A percentile compares a stretch with the other conserved stretches of the same genome.
Evolutionary conservation across 2,797 vertebrate species (phyloP).

Genomic region (Avahi laniger): DNA sequence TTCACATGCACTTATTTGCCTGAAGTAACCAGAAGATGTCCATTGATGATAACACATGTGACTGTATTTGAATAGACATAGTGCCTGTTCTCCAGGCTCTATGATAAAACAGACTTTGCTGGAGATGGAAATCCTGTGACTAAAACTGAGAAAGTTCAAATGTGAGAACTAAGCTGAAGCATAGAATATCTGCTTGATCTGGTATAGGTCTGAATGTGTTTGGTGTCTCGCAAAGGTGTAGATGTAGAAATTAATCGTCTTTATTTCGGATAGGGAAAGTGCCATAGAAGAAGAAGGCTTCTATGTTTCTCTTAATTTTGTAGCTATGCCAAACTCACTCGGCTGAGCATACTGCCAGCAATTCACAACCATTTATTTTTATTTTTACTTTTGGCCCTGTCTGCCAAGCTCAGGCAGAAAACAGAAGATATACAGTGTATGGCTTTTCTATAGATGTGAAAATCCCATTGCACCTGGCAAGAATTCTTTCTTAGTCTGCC

Average conservation of each 20-base stretch:
- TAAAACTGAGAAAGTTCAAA: background rate
- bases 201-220: background rate
- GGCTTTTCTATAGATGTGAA: slow-evolving; percentile 59
- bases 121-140: background rate
- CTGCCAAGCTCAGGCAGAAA: slow-evolving; percentile 57
- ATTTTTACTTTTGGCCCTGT: slow-evolving; percentile 44
- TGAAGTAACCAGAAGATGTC: background rate
- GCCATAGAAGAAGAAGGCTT: slow-evolving; percentile 30
- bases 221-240: background rate
- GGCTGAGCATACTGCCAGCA: background rate
- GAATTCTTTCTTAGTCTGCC: slow-evolving; percentile 34
- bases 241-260: background rate
- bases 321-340: background rate
- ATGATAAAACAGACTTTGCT: background rate
- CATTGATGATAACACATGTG: background rate
- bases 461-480: slow-evolving; percentile 43
- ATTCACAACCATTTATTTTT: slow-evolving; percentile 59
- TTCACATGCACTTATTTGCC: background rate
- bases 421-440: slow-evolving; percentile 22
- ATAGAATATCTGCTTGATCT: background rate
- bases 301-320: background rate
- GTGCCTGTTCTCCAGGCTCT: background rate
- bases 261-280: background rate
- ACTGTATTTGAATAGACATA: background rate
- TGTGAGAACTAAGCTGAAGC: background rate